Evolutionary conservation across 2,797 vertebrate species (phyloP).

Genomic region (Podarcis lilfordi): DNA sequence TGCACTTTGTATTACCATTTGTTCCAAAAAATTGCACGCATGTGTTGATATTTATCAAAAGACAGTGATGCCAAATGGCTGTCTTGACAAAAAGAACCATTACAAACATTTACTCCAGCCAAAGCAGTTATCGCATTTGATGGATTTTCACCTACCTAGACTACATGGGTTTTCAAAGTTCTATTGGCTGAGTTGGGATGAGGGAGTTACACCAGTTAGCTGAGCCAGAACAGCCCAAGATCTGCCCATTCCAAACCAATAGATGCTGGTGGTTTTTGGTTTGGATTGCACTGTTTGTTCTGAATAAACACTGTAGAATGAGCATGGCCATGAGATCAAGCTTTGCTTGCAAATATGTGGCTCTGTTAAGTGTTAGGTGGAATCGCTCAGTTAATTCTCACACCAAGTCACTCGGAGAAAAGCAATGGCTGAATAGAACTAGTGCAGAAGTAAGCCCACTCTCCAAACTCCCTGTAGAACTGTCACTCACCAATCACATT

Average conservation of each 20-base stretch:
- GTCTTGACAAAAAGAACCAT: slow-evolving; percentile 18
- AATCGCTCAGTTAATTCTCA: not conserved
- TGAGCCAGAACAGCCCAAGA: no score
- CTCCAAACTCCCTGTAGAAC: not conserved
- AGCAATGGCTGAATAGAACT: not conserved
- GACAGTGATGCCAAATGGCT: not conserved
- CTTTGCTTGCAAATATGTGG: not conserved
- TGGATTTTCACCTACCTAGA: slow-evolving; percentile 6
- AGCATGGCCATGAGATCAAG: not conserved
- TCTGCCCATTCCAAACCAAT: no score
- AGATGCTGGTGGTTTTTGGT: no score
- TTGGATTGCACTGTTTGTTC: not conserved
- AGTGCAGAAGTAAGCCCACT: not conserved
- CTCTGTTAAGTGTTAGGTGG: not conserved
- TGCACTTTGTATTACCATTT: slow-evolving; percentile 35
- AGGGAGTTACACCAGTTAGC: no score
- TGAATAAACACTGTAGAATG: not conserved
- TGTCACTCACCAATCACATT: not conserved
- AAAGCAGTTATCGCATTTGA: slow-evolving; percentile 17
- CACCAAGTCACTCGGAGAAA: not conserved
- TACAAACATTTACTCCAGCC: slow-evolving; percentile 19
- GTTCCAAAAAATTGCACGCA: slow-evolving; percentile 38
- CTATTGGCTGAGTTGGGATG: no score
- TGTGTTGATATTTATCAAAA: slow-evolving; percentile 23
- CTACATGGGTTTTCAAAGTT: not conserved